Base-by-base conservation (phyloP, 2,113 vertebrate species). In the Callipepla californica region DNA sequence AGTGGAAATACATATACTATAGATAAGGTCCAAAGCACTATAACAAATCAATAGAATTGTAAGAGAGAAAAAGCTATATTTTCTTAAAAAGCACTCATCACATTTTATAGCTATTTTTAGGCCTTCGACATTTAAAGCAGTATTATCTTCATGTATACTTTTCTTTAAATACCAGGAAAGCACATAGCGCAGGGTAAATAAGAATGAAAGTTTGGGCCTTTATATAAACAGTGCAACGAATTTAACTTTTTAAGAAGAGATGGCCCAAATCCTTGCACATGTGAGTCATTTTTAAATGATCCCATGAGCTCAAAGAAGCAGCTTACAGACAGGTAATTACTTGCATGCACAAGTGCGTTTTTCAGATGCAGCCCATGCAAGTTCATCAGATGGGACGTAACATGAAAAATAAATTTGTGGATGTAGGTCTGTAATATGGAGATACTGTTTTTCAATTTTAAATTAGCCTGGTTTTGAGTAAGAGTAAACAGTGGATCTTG, bases 21-120 rank as follows among this genome's bases (percentile, higher is more conserved):
- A 95, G 78, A 85, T 91, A 91, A 94, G 25, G 87, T 93, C 59
- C 53, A 94, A 87, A 87, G 59, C 55, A 16, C 63, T 85, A 7
- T 6, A 89, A 50, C 81, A 58, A 34, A 89, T 84, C n/a, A 55
- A 58, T 59, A 89, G 67, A 90, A 91, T 44, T 66, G 32, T n/a
- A 81, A 62, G 78, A 73, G 36, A 12, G 79, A 51, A 63, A 84
- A 90, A 63, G 18, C 50, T 85, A 6, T 38, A 58, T 32, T 26
- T 89, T 78, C 69, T 62, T 87, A n/a, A 62, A 90, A 90, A 85
- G 42, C 48, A 92, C 7, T 26, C 72, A 14, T n/a, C 70, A 66
- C 2, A 0, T 81, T 91, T 90, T 89, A 87, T 95, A 95, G 73
- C 38, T 83, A 6, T 28, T 92, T 61, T 89, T 81, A 76, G n/a